Evolutionary conservation across 1,140 invertebrate genomes (phyloP).

Genomic region (Danaus plexippus): DNA sequence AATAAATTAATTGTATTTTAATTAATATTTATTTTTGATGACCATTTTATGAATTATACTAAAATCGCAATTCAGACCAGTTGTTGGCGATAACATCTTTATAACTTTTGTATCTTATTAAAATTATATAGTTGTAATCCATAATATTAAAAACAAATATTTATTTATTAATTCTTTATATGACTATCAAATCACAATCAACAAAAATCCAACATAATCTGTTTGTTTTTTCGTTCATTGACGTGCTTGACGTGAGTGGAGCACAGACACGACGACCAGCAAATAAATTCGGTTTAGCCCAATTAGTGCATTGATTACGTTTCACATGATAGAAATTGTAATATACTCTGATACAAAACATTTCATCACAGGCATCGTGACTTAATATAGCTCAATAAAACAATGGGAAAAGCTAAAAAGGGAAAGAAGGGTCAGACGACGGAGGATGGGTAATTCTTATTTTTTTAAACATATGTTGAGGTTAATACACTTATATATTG

Average conservation of each 20-base stretch:
- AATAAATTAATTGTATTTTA: no score
- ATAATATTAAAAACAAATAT: neutral
- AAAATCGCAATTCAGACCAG: no score
- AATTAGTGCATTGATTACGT: slow-evolving; percentile 56
- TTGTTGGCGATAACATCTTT: neutral
- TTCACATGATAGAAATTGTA: slow-evolving; percentile 67
- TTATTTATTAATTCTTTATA: slow-evolving; percentile 4
- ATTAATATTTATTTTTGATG: no score
- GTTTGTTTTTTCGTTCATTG: slow-evolving; percentile 20
- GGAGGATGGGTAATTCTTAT: slow-evolving; percentile 75
- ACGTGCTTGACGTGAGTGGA: slow-evolving; percentile 26
- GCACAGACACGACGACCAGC: slow-evolving; percentile 51
- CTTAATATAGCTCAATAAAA: slow-evolving; percentile 47
- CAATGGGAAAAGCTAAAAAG: slow-evolving; percentile 81
- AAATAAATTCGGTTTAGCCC: slow-evolving; percentile 46
- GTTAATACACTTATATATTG: slow-evolving; percentile 10
- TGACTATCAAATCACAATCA: neutral
- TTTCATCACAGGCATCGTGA: slow-evolving; percentile 51
- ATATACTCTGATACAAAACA: slow-evolving; percentile 51
- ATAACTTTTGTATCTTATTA: neutral
- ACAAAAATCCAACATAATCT: neutral
- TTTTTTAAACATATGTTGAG: slow-evolving; percentile 46
- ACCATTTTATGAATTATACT: no score
- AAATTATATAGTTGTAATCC: neutral
- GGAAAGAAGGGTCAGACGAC: slow-evolving; percentile 76